Base-by-base conservation (phyloP, 2,113 vertebrate species). In the Forbesichthys agassizii region DNA sequence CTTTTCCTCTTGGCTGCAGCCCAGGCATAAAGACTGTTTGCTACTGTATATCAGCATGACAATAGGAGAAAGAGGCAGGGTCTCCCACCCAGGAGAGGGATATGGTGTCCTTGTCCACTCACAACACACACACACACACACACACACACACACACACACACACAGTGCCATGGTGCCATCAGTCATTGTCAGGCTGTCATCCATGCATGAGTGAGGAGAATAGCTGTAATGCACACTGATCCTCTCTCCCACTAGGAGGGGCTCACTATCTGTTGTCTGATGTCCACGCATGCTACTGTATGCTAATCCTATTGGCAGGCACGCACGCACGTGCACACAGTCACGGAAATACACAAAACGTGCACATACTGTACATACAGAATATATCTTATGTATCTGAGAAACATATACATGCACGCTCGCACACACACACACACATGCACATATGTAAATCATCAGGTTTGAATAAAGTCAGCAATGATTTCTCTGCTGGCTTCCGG, bases 21-120 rank as follows among this genome's bases (percentile, higher is more conserved):
- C 84, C 81, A 85, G 78, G 69, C 42, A 48, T 82, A 61, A 79
- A 78, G 68, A 73, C 47, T 20, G 73, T 67, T 87, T 75, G 20
- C 20, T 20, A 20, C 20, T 20, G 20, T 20, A 84, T 79, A 42
- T 9, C 33, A 85, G 79, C 82, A 82, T 83, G 79, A 80, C 70
- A 86, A 83, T 78, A 80, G 82, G 69, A 82, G 69, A 72, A 73
- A 33, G 48, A 73, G 69, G 42, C 61, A 67, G 68, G 57, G 54
- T 73, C 69, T 48, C 16, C 3, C 69, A 61, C 65, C 74, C 46
- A 46, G 51, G 75, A 80, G 74, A 82, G 13, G 27, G 65, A 77
- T 85, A 73, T 53, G 51, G 75, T 80, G 86, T 88, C 86, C 84
- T 89, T 89, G 82, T 82, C 70, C 66, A 69, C 68, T 42, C 68